Percentiles rank a stretch among this genome's conserved stretches.
Conservation (phyloP, 2,113 vertebrate genomes). For the Pontoporia blainvillei region DNA sequence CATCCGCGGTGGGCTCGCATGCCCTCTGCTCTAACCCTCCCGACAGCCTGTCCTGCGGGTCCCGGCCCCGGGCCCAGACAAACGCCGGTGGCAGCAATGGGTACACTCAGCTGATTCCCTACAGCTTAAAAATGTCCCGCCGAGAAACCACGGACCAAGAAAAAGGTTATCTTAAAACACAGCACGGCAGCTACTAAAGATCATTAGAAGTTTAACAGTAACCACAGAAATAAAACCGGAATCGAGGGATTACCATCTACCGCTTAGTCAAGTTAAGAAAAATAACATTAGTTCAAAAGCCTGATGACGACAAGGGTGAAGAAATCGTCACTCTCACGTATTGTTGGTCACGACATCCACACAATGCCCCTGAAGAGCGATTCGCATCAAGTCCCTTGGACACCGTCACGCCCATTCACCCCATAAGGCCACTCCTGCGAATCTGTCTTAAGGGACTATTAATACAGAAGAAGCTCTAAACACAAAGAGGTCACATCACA, state of each 20-base stretch:
- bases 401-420: fast-evolving
- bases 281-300: not conserved
- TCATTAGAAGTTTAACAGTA: not conserved
- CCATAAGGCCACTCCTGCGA: fast-evolving
- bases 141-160: fast-evolving
- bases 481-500: fast-evolving
- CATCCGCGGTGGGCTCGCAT: fast-evolving
- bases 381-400: fast-evolving
- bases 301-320: fast-evolving
- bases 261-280: not conserved
- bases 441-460: not conserved
- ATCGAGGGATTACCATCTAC: fast-evolving
- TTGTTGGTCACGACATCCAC: fast-evolving
- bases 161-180: not conserved
- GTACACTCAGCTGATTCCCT: fast-evolving
- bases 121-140: too few relatives aligned
- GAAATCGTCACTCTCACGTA: fast-evolving
- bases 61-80: fast-evolving
- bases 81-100: fast-evolving
- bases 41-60: too few relatives aligned
- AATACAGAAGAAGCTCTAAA: not conserved
- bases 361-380: fast-evolving
- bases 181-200: not conserved
- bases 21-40: fast-evolving
- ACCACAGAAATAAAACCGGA: not conserved